phyloP scores from a whole-genome alignment of 2,113 vertebrate species.

The Rhadina sibilatrix region DNA sequence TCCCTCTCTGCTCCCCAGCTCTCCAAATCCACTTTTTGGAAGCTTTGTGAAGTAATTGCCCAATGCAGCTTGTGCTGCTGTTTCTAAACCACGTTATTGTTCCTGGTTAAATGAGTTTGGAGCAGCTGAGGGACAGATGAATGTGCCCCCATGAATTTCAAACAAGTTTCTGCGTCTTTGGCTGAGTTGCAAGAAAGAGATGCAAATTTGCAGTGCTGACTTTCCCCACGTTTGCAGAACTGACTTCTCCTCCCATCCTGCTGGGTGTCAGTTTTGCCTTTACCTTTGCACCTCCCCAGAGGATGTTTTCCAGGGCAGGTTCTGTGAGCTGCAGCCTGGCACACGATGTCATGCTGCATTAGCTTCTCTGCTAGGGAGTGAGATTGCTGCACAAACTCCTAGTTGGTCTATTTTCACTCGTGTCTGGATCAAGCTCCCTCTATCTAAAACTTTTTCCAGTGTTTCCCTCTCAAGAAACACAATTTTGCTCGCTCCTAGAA shows the following conservation, averaged over 20 bases:
- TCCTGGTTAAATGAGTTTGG: conserved; percentile 38
- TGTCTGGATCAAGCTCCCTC: neutral
- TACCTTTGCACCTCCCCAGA: neutral
- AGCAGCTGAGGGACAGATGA: conserved; percentile 29
- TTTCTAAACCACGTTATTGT: conserved; percentile 33
- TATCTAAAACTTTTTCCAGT: neutral
- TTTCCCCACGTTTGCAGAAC: neutral
- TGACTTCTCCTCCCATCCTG: neutral
- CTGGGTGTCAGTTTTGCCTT: neutral
- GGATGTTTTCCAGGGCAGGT: neutral
- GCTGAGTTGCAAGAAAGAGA: neutral
- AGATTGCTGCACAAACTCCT: neutral
- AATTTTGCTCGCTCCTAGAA: neutral
- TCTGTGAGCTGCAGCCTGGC: neutral
- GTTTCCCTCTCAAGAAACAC: neutral
- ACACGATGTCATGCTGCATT: neutral
- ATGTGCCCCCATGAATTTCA: conserved; percentile 51
- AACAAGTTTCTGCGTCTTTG: neutral
- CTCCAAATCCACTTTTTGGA: neutral
- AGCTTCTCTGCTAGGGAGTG: neutral
- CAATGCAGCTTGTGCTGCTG: neutral
- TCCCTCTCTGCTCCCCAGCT: neutral
- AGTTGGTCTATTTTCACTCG: neutral
- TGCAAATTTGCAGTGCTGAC: neutral
- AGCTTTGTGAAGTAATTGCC: neutral